These are phyloP conservation scores for Geodia barretti DNA, from an alignment of 37 sponge, comb jelly and placozoan species.

Conservation along the genomic window DNA sequence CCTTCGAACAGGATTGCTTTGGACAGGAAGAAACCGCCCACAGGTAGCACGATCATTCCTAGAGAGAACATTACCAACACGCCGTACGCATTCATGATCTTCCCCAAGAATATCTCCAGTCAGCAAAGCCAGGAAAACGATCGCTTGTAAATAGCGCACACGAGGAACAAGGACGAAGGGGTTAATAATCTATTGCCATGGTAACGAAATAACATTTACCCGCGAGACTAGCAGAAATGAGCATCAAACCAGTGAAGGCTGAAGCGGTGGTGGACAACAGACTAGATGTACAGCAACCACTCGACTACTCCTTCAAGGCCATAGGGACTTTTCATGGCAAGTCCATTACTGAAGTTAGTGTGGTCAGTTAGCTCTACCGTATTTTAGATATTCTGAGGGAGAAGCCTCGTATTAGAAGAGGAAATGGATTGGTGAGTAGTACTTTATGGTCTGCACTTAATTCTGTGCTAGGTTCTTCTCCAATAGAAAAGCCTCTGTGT, in stretches of 20 bases:
- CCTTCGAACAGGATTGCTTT: slow-evolving; percentile 68
- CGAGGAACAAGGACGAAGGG: too few species aligned
- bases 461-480: too few species aligned
- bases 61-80: slow-evolving; percentile 48
- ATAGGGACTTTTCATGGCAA: slow-evolving; percentile 58
- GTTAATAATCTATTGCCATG: slow-evolving; percentile 7
- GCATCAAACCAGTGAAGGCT: slow-evolving; percentile 24
- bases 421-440: slow-evolving; percentile 24
- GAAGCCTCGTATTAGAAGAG: slow-evolving; percentile 59
- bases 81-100: slow-evolving; percentile 12
- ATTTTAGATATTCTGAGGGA: slow-evolving; percentile 61
- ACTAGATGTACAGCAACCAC: slow-evolving; percentile 42
- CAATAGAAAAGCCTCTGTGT: too few species aligned
- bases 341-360: background rate
- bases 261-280: slow-evolving; percentile 50
- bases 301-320: slow-evolving; percentile 85
- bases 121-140: too few species aligned
- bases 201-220: background rate
- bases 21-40: slow-evolving; percentile 52
- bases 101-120: too few species aligned
- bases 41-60: slow-evolving; percentile 62
- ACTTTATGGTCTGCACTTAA: too few species aligned
- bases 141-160: too few species aligned
- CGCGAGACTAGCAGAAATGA: background rate
- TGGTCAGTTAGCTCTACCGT: too few species aligned